These are phyloP conservation scores for Falco columbarius DNA, from an alignment of 2,797 vertebrate genomes.

Conservation along the genomic window DNA sequence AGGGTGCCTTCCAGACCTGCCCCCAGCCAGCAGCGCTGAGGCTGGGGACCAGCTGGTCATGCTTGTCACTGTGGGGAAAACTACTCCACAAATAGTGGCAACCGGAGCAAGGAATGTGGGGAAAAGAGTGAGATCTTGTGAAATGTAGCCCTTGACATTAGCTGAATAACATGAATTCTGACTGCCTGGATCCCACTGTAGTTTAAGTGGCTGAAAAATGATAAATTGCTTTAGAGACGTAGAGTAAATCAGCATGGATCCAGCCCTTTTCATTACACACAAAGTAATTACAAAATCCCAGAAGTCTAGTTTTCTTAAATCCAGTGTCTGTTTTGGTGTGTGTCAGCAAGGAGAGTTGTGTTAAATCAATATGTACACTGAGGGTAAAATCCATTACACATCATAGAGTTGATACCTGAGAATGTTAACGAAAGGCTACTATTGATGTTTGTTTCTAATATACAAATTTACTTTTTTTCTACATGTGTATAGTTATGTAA, in stretches of 20 bases:
- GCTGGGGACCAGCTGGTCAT: not conserved
- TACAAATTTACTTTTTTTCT: accelerated
- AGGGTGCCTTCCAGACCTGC: not conserved
- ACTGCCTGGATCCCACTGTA: not conserved
- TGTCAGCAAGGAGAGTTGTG: not conserved
- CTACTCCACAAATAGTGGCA: not conserved
- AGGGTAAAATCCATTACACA: not conserved
- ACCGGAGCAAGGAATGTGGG: not conserved
- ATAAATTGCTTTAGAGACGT: not conserved
- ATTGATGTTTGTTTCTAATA: not conserved
- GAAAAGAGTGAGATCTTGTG: not conserved
- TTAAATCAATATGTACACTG: not conserved
- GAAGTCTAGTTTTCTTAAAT: not conserved
- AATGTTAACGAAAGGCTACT: not conserved
- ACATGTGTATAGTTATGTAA: not conserved
- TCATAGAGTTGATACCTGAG: not conserved
- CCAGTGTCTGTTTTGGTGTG: not conserved
- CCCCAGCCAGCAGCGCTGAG: not conserved
- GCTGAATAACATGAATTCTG: not conserved
- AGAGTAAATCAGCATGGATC: not conserved
- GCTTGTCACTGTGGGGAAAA: not conserved
- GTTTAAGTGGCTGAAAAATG: not conserved
- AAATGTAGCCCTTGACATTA: not conserved
- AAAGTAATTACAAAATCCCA: not conserved
- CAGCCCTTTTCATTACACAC: not conserved